Evolutionary conservation across 2,113 vertebrate species (phyloP).

Genomic region (Patagioenas fasciata): DNA sequence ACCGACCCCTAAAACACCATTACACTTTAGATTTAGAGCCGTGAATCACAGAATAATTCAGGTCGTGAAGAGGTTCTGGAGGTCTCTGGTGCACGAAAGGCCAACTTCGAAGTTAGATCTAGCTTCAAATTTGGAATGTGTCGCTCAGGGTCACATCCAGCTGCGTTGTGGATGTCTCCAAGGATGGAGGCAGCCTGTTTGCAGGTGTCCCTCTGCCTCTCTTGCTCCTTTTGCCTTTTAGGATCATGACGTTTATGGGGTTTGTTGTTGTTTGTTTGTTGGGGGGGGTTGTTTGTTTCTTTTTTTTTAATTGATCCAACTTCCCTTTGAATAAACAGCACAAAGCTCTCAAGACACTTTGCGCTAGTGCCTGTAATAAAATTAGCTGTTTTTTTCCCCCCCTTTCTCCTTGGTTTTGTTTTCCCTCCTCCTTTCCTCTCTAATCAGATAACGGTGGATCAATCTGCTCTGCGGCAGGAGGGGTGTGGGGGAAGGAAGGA

Average conservation of each 20-base stretch:
- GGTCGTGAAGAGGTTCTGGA: constrained; percentile 1
- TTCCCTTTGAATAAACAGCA: constrained; percentile 28
- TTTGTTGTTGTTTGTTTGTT: too few relatives aligned
- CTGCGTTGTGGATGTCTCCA: neutral
- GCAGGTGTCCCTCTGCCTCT: neutral
- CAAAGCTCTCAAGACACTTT: constrained; percentile 32
- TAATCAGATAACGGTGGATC: constrained; percentile 72
- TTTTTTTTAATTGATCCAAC: neutral
- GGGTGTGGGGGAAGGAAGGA: neutral
- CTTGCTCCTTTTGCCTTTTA: neutral
- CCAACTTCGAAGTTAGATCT: constrained; percentile 29
- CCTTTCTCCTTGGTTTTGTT: neutral
- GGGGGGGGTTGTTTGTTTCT: too few relatives aligned
- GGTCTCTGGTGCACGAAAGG: neutral
- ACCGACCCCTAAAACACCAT: neutral
- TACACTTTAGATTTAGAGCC: neutral
- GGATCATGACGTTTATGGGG: neutral
- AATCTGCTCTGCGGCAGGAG: constrained; percentile 60
- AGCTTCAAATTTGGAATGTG: constrained; percentile 19
- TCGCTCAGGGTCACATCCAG: constrained; percentile 14
- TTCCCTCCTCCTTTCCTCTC: constrained; percentile 51
- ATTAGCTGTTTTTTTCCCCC: constrained; percentile 44
- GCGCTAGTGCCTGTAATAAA: constrained; percentile 56
- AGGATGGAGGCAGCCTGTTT: constrained; percentile 2
- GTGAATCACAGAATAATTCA: constrained; percentile 32